phyloP scores from a whole-genome alignment of 2,113 vertebrate species.

The Chaetorhynchus papuensis region DNA sequence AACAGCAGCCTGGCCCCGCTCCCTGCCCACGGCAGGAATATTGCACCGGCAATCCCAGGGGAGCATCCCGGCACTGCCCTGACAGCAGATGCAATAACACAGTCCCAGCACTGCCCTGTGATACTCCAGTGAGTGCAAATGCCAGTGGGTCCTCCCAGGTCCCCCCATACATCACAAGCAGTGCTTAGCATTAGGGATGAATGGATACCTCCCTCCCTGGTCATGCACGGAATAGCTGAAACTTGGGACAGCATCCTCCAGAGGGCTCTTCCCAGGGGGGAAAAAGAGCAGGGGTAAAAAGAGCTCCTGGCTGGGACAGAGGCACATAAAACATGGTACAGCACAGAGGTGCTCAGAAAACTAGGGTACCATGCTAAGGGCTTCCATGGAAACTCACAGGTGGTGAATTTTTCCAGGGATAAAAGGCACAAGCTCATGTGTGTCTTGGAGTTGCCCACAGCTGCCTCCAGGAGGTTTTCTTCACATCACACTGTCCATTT shows the following conservation, averaged over 20 bases:
- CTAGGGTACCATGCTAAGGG: accelerated
- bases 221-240: not conserved
- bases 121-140: not conserved
- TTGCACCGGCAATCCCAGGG: slow-evolving; percentile 47
- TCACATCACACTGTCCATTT: accelerated
- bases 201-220: not conserved
- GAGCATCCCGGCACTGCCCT: slow-evolving; percentile 4
- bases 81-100: slow-evolving; percentile 57
- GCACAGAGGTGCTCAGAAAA: not conserved
- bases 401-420: not conserved
- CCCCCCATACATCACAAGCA: not conserved
- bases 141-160: not conserved
- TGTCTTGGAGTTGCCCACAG: not conserved
- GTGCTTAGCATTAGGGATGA: not conserved
- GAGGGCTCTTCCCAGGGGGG: not conserved
- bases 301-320: not conserved
- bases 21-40: slow-evolving; percentile 50
- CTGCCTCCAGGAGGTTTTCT: not conserved
- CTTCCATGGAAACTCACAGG: not conserved
- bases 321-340: accelerated
- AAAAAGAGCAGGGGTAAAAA: not conserved
- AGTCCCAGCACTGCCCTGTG: slow-evolving; percentile 46
- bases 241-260: not conserved
- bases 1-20: not conserved
- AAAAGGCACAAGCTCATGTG: not conserved